Evolutionary conservation across 2,888 invertebrate genomes (phyloP).

Genomic region (Corythucha ciliata): DNA sequence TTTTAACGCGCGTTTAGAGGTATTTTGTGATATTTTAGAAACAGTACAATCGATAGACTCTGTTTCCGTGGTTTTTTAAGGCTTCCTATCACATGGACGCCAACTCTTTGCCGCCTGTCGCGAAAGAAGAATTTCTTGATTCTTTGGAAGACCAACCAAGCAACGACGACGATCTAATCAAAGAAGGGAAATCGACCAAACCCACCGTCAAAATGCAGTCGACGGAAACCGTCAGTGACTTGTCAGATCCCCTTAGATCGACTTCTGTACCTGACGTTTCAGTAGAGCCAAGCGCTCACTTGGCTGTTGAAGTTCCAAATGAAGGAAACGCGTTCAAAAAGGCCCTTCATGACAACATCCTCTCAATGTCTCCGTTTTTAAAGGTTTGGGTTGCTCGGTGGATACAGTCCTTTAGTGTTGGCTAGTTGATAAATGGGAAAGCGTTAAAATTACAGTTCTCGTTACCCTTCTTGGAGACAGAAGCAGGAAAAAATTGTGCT

Average conservation of each 20-base stretch:
- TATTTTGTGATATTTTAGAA: constrained; percentile 45
- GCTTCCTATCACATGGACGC: constrained; percentile 76
- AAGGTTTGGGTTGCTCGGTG: constrained; percentile 41
- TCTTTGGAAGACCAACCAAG: constrained; percentile 13
- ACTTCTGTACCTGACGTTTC: constrained; percentile 37
- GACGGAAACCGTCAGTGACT: constrained; percentile 58
- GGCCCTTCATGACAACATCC: constrained; percentile 59
- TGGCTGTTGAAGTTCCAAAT: constrained; percentile 48
- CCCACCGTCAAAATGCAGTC: constrained; percentile 30
- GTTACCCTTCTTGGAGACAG: constrained; percentile 80
- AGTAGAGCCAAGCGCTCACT: constrained; percentile 42
- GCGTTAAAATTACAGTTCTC: constrained; percentile 56
- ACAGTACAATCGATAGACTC: too few relatives aligned
- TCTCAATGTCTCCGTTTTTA: constrained; percentile 81
- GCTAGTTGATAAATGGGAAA: too few relatives aligned
- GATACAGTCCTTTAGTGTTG: too few relatives aligned
- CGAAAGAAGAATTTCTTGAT: constrained; percentile 20
- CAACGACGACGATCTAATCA: background rate
- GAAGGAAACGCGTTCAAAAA: constrained; percentile 61
- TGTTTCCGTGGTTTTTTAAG: constrained; percentile 45
- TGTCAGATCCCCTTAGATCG: constrained; percentile 69
- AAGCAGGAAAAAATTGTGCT: constrained; percentile 64
- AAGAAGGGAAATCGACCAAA: constrained; percentile 7
- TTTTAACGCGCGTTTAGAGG: constrained; percentile 74
- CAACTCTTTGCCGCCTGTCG: constrained; percentile 60